phyloP scores from a whole-genome alignment of 2,113 vertebrate species.

The Chauna torquata region DNA sequence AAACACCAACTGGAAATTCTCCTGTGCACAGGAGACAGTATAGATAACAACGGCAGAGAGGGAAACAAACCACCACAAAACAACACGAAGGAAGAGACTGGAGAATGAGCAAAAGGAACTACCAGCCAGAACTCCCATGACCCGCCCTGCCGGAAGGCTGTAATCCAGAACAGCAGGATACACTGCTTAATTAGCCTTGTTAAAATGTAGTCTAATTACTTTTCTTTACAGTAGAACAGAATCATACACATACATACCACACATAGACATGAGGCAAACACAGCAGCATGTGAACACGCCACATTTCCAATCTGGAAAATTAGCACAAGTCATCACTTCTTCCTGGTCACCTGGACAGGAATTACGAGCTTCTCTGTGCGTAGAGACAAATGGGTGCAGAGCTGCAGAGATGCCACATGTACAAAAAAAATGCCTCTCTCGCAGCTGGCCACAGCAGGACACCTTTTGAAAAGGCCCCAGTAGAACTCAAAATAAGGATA shows the following conservation, averaged over 20 bases:
- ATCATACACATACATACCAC: background rate
- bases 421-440: background rate
- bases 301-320: slow-evolving; percentile 41
- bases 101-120: background rate
- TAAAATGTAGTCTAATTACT: background rate
- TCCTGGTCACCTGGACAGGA: background rate
- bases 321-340: background rate
- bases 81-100: background rate
- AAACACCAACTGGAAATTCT: background rate
- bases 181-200: background rate
- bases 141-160: background rate
- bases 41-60: background rate
- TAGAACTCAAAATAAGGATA: background rate
- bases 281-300: background rate
- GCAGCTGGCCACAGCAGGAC: background rate
- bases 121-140: background rate
- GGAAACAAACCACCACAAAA: background rate
- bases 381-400: background rate
- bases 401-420: background rate
- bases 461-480: background rate
- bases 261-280: background rate
- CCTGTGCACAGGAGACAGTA: background rate
- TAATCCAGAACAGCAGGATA: slow-evolving; percentile 9
- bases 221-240: background rate
- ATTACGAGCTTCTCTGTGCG: background rate